Evolutionary conservation across 2,888 invertebrate genomes (phyloP).

Genomic region (Isotomurus palustris): DNA sequence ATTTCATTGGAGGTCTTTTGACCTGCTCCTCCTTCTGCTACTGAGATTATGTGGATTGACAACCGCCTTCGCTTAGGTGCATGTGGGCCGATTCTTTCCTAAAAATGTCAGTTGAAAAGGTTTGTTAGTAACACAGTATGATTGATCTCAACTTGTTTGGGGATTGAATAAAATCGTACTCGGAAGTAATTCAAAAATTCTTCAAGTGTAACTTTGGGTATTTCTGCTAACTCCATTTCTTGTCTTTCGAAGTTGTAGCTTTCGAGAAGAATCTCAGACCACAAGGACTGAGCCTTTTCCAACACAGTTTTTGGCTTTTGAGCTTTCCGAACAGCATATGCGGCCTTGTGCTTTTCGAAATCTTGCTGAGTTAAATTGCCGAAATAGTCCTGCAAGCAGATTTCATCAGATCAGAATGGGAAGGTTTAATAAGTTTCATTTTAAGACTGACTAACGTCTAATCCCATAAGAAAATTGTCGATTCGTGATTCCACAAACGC

Average conservation of each 20-base stretch:
- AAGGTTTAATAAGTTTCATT: too few relatives aligned
- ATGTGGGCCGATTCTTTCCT: constrained; percentile 6
- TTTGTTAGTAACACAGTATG: background rate
- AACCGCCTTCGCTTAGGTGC: constrained; percentile 6
- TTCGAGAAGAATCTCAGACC: constrained; percentile 16
- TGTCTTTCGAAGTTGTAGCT: constrained; percentile 13
- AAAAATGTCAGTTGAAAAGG: background rate
- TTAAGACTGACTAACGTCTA: too few relatives aligned
- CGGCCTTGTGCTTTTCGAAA: background rate
- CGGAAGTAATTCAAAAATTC: constrained; percentile 14
- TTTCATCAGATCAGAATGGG: too few relatives aligned
- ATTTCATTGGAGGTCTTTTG: too few relatives aligned
- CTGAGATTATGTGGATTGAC: constrained; percentile 11
- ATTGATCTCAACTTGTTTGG: background rate
- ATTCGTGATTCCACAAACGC: constrained; percentile 76
- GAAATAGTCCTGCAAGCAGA: too few relatives aligned
- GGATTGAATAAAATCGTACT: constrained; percentile 1
- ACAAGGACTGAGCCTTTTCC: constrained; percentile 12
- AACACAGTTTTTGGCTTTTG: constrained; percentile 18
- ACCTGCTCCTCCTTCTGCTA: constrained; percentile 17
- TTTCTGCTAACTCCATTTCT: constrained; percentile 11
- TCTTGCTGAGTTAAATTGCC: background rate
- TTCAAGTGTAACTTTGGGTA: constrained; percentile 8
- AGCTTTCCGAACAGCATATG: constrained; percentile 4
- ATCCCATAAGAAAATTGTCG: constrained; percentile 77